A percentile compares a stretch with the other conserved stretches of the same genome.
phyloP scores from a whole-genome alignment of 2,888 invertebrate species.

The Horisme vitalbata region DNA sequence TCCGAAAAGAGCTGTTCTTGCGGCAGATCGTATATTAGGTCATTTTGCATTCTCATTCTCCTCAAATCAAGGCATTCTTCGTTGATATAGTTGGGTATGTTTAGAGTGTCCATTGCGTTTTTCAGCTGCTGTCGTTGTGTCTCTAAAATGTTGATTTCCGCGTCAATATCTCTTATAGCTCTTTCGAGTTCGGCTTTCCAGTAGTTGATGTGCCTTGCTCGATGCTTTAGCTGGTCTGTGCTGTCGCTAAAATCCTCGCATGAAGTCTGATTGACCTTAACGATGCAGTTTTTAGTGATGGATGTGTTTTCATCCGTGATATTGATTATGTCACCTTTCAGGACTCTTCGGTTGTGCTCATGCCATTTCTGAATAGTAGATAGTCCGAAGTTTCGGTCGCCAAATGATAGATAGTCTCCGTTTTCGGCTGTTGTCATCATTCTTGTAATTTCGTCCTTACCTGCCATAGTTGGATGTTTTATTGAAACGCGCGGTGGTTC shows the following conservation, averaged over 20 bases:
- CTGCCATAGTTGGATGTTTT: constrained; percentile 4
- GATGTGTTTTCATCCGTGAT: constrained; percentile 69
- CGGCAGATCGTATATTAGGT: constrained; percentile 88
- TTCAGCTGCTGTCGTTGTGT: constrained; percentile 71
- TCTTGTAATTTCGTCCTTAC: constrained; percentile 10
- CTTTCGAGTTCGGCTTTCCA: constrained; percentile 73
- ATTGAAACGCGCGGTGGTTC: neutral
- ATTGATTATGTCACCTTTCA: constrained; percentile 70
- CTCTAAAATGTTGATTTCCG: constrained; percentile 64
- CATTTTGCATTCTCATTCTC: constrained; percentile 86
- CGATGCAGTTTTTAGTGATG: constrained; percentile 69
- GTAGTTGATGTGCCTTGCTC: constrained; percentile 71
- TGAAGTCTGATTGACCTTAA: constrained; percentile 72
- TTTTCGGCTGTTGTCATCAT: constrained; percentile 57
- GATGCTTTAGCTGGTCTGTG: constrained; percentile 66
- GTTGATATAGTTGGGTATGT: constrained; percentile 69
- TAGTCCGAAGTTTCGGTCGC: constrained; percentile 57
- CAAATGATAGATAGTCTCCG: constrained; percentile 65
- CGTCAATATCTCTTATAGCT: constrained; percentile 69
- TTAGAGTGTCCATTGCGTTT: constrained; percentile 66
- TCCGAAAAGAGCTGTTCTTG: constrained; percentile 90
- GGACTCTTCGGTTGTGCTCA: constrained; percentile 59
- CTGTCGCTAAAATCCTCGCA: constrained; percentile 68
- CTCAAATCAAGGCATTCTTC: constrained; percentile 88
- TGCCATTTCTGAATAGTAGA: constrained; percentile 65